Percentiles rank a stretch among this genome's conserved stretches.
These are phyloP conservation scores for Drosophila pandora DNA, from an alignment of 1,140 invertebrate genomes.

Conservation along the genomic window DNA sequence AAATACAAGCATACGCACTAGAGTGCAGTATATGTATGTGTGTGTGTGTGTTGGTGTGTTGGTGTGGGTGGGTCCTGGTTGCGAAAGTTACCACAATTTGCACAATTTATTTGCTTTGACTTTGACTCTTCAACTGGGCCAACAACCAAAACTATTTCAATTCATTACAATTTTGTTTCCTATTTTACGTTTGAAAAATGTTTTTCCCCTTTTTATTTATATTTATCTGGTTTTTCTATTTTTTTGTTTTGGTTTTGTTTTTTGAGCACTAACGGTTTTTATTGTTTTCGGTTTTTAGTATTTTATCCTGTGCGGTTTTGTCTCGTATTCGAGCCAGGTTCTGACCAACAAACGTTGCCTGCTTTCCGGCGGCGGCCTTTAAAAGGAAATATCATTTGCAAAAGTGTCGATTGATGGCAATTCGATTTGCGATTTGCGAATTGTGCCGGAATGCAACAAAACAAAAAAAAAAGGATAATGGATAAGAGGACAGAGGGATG, in stretches of 20 bases:
- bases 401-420: conserved; percentile 40
- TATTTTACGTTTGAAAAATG: not conserved
- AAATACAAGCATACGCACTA: conserved; percentile 2
- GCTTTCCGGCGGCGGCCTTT: not conserved
- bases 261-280: conserved; percentile 13
- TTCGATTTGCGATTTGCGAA: conserved; percentile 25
- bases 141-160: conserved; percentile 8
- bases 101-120: conserved; percentile 71
- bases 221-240: not conserved
- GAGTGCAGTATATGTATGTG: no score
- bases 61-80: conserved; percentile 24
- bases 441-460: not conserved
- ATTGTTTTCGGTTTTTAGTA: conserved; percentile 34
- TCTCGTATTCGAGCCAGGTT: conserved; percentile 19
- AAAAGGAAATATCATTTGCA: conserved; percentile 5
- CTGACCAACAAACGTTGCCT: conserved; percentile 26
- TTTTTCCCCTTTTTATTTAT: no score
- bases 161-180: conserved; percentile 30
- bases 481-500: not conserved
- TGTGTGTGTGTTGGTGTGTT: no score
- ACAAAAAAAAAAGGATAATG: not conserved
- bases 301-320: conserved; percentile 28
- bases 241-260: not conserved
- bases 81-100: conserved; percentile 60
- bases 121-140: conserved; percentile 67